Evolutionary conservation across 2,888 invertebrate species (phyloP), one percentile per base, ranked within the genome.

Genomic region (Ornithoptera alexandrae): DNA sequence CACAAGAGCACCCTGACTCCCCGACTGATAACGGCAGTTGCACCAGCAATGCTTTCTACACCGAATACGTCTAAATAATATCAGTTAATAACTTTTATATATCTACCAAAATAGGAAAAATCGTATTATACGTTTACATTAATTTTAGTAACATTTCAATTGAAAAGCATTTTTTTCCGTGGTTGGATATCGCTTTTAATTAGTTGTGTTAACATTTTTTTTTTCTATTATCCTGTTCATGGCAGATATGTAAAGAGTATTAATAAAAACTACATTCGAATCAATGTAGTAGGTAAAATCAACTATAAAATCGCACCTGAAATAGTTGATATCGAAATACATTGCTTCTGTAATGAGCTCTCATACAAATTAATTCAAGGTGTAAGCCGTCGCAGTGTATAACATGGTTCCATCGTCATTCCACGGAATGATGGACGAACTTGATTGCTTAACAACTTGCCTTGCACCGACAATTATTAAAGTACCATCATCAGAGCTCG

Each of bases 21-120:
- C 93, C 93, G 7, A 91, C 82, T 69, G 93, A 94, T 79, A 94
- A 90, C 77, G 94, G 94, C 86, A 89, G 95, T 90, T 89, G 96
- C 92, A 86, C 96, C 92, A 93, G 93, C 84, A 91, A 93, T 77
- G 92, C 89, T 78, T 94, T 93, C 94, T 94, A 81, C 94, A 81
- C 82, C 3, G 89, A 89, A 71, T 79, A 85, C 74, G 82, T 84
- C 59, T 89, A 88, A 80, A 80, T 60, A 8, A 17, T 30, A 50
- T 67, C 61, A 8, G 24, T 53, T 46, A 46, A 65, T 60, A 22
- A 70, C 59, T 69, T 36, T 72, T 71, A 72, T 67, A 71, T 70
- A 69, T 66, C 72, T 74, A 72, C 63, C 72, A 61, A 72, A 46
- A 65, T 17, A 57, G 22, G 60, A 57, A 24, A 50, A 4, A 4